phyloP scores from a whole-genome alignment of 2,113 vertebrate species.

The Anseranas semipalmata region DNA sequence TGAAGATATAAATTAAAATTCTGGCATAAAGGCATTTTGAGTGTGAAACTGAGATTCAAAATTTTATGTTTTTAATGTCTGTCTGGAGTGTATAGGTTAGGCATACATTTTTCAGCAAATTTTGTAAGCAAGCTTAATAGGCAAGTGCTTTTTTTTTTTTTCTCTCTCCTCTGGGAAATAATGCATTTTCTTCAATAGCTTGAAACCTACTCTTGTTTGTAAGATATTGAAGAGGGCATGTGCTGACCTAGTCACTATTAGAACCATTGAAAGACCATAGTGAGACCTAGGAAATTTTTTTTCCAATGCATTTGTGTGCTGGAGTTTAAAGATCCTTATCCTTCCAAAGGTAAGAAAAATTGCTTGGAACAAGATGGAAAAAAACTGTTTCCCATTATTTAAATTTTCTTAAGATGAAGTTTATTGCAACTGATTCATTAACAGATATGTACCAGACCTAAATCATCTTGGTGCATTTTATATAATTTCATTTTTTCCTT shows the following conservation, averaged over 20 bases:
- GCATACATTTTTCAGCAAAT: not conserved
- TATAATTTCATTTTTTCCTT: not conserved
- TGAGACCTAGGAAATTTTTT: not conserved
- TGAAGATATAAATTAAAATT: not conserved
- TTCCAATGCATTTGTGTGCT: not conserved
- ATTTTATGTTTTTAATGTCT: not conserved
- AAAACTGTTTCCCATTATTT: not conserved
- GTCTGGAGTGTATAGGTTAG: not conserved
- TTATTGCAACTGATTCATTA: not conserved
- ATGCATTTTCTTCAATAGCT: not conserved
- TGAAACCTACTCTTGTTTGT: not conserved
- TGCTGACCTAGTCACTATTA: not conserved
- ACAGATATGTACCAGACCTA: not conserved
- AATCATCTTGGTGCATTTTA: not conserved
- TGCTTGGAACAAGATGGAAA: not conserved
- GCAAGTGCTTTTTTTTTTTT: not conserved
- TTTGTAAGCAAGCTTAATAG: not conserved
- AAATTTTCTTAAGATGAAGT: not conserved
- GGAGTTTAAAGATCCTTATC: not conserved
- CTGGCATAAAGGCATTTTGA: not conserved
- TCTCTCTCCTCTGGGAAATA: not conserved
- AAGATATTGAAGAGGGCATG: not conserved
- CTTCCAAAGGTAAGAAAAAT: not conserved
- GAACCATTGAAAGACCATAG: not conserved
- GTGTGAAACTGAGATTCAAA: not conserved